A percentile compares a stretch with the other conserved stretches of the same genome.
Conservation (phyloP, 2,113 vertebrate species). For the Melozone crissalis region DNA sequence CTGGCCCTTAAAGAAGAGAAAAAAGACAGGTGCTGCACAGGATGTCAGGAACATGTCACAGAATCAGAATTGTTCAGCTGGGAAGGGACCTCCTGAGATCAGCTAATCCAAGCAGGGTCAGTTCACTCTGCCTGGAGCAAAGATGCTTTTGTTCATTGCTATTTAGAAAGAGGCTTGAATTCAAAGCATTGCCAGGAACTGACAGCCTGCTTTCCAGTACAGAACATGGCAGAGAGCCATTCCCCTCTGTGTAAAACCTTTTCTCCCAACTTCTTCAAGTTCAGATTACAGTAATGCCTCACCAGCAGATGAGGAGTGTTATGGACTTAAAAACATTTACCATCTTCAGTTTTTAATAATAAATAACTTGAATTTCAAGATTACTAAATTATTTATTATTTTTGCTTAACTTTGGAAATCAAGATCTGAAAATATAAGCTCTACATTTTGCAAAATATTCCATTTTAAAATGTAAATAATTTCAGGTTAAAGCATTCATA, state of each 20-base stretch:
- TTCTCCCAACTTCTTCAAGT: not conserved
- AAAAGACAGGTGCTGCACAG: not conserved
- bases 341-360: not conserved
- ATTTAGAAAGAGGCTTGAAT: not conserved
- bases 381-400: not conserved
- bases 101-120: not conserved
- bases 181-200: not conserved
- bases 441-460: not conserved
- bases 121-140: not conserved
- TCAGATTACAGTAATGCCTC: not conserved
- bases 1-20: not conserved
- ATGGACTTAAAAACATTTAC: not conserved
- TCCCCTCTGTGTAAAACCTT: not conserved
- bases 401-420: not conserved
- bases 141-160: not conserved
- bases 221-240: not conserved
- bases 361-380: not conserved
- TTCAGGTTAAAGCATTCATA: not conserved
- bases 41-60: not conserved
- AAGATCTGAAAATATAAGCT: not conserved
- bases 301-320: not conserved
- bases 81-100: not conserved
- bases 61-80: not conserved
- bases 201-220: not conserved
- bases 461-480: not conserved